Percentiles rank a stretch among this genome's conserved stretches.
Evolutionary conservation across 2,797 vertebrate species (phyloP).

Genomic region (Chaenodraco wilsoni): DNA sequence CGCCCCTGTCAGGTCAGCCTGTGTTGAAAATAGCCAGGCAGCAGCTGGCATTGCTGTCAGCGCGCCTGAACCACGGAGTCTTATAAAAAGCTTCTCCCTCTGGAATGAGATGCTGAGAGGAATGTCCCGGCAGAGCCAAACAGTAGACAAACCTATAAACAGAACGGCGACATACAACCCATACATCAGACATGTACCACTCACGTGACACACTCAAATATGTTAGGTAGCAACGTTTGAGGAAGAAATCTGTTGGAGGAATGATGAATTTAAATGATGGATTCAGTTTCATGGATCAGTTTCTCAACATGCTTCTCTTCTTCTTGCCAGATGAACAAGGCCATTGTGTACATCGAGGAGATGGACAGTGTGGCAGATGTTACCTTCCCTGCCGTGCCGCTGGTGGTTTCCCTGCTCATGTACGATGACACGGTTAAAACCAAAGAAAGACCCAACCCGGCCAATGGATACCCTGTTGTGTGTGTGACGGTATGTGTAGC

Average conservation of each 20-base stretch:
- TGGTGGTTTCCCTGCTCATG: slow-evolving; percentile 86
- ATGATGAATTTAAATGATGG: neutral
- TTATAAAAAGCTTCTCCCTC: slow-evolving; percentile 82
- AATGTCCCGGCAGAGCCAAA: slow-evolving; percentile 74
- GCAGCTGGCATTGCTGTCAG: slow-evolving; percentile 87
- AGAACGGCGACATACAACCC: slow-evolving; percentile 72
- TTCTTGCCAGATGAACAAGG: slow-evolving; percentile 86
- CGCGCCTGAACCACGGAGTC: slow-evolving; percentile 67
- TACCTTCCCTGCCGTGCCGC: slow-evolving; percentile 89
- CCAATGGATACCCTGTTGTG: slow-evolving; percentile 87
- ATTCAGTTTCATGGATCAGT: neutral
- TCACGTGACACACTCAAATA: slow-evolving; percentile 37
- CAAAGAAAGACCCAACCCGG: slow-evolving; percentile 82
- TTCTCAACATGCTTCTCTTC: slow-evolving; percentile 4
- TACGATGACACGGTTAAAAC: slow-evolving; percentile 85
- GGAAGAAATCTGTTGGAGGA: neutral
- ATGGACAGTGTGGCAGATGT: slow-evolving; percentile 90
- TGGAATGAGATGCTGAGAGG: slow-evolving; percentile 74
- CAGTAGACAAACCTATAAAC: slow-evolving; percentile 80
- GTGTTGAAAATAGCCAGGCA: slow-evolving; percentile 82
- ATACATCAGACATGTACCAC: slow-evolving; percentile 49
- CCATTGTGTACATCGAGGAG: slow-evolving; percentile 91
- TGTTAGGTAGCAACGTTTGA: neutral
- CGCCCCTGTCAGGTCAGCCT: slow-evolving; percentile 60
- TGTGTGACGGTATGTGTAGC: slow-evolving; percentile 85